These are phyloP conservation scores for Hemicentrotus pulcherrimus DNA, from an alignment of 35 echinoderm and acorn worm genomes.

Conservation along the genomic window DNA sequence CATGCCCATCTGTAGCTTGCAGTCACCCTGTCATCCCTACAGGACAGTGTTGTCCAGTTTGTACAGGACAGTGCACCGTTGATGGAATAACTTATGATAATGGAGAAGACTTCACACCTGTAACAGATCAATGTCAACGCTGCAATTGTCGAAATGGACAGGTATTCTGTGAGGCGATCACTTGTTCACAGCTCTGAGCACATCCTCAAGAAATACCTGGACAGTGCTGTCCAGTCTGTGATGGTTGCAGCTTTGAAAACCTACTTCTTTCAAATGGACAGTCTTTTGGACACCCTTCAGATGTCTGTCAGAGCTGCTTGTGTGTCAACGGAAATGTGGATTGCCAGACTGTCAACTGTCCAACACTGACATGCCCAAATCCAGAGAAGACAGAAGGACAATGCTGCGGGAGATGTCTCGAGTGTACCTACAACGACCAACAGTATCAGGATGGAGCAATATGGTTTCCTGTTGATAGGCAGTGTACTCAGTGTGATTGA, in stretches of 20 bases:
- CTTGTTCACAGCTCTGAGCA: conserved; percentile 76
- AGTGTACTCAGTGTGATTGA: conserved; percentile 60
- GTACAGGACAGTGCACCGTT: conserved; percentile 80
- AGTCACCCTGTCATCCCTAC: conserved; percentile 76
- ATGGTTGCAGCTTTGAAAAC: conserved; percentile 81
- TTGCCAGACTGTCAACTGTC: conserved; percentile 71
- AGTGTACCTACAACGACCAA: conserved; percentile 55
- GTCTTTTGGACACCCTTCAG: conserved; percentile 61
- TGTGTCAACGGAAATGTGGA: conserved; percentile 87
- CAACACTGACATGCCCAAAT: conserved; percentile 54
- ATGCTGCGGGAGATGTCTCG: background rate
- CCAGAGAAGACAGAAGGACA: conserved; percentile 30
- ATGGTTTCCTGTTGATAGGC: conserved; percentile 35
- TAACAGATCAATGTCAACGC: conserved; percentile 66
- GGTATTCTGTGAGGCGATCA: conserved; percentile 78
- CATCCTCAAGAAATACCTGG: conserved; percentile 74
- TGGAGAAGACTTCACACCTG: conserved; percentile 79
- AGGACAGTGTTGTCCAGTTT: conserved; percentile 92
- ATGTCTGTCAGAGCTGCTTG: conserved; percentile 77
- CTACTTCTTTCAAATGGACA: conserved; percentile 64
- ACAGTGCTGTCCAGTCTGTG: conserved; percentile 94
- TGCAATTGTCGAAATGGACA: conserved; percentile 92
- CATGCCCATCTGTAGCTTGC: conserved; percentile 64
- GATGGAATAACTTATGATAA: conserved; percentile 84
- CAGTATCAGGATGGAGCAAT: conserved; percentile 52